Conservation (phyloP, 2,113 vertebrate species). For the Micromys minutus region DNA sequence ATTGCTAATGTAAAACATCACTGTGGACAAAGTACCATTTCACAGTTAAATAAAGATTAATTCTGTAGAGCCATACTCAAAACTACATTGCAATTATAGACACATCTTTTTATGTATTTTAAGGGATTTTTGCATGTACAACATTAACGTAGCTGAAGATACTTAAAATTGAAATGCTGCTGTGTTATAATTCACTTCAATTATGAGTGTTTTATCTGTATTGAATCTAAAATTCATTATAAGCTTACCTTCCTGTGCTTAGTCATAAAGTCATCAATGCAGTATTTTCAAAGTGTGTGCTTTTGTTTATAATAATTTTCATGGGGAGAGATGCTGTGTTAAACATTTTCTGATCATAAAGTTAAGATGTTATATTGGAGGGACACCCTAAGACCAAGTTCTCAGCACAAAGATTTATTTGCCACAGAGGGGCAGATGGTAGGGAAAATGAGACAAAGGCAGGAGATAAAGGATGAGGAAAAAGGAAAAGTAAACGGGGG, state of each 20-base stretch:
- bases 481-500: background rate
- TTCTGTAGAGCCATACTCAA: background rate
- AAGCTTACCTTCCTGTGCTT: background rate
- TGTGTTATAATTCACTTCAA: slow-evolving; percentile 13
- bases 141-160: slow-evolving; percentile 10
- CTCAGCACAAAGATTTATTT: background rate
- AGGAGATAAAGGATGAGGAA: background rate
- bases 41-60: slow-evolving; percentile 11
- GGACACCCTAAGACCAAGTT: background rate
- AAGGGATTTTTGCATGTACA: background rate
- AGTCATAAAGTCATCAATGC: background rate
- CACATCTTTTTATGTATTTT: slow-evolving; percentile 12
- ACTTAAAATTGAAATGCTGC: background rate
- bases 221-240: slow-evolving; percentile 8
- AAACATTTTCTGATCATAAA: background rate
- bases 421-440: background rate
- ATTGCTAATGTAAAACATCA: background rate
- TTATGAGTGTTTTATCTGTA: background rate
- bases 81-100: background rate
- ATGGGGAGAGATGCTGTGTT: background rate
- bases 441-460: background rate
- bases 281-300: slow-evolving; percentile 24
- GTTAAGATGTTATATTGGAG: background rate
- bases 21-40: background rate
- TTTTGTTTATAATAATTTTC: slow-evolving; percentile 10